Evolutionary conservation across 2,113 vertebrate genomes (phyloP).

Genomic region (Dasypus novemcinctus): DNA sequence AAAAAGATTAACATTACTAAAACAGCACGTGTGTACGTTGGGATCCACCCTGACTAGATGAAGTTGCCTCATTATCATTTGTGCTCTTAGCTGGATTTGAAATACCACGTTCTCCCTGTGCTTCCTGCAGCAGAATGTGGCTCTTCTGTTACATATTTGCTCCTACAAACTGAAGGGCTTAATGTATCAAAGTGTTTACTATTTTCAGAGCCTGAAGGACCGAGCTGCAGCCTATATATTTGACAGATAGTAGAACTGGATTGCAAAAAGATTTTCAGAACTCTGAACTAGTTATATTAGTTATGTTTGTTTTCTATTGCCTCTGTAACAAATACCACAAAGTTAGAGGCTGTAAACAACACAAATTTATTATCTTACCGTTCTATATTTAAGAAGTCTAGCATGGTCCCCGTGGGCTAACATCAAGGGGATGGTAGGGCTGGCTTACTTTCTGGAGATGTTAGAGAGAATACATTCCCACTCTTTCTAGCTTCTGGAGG

Average conservation of each 20-base stretch:
- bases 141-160: neutral
- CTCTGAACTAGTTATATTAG: neutral
- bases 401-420: neutral
- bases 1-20: neutral
- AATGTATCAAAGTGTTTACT: neutral
- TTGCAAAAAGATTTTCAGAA: neutral
- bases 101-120: accelerated
- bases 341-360: neutral
- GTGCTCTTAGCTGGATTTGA: neutral
- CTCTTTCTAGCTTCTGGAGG: neutral
- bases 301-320: neutral
- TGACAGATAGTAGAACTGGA: neutral
- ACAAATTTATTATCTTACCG: no score
- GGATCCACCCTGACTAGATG: no score
- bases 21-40: neutral
- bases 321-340: neutral
- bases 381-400: neutral
- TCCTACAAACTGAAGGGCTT: neutral
- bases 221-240: neutral
- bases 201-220: neutral
- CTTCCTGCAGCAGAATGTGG: neutral
- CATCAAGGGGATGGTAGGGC: neutral
- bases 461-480: neutral
- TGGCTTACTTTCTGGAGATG: neutral
- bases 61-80: neutral